Evolutionary conservation across 2,113 vertebrate species (phyloP).

Genomic region (Rhodinocichla rosea): DNA sequence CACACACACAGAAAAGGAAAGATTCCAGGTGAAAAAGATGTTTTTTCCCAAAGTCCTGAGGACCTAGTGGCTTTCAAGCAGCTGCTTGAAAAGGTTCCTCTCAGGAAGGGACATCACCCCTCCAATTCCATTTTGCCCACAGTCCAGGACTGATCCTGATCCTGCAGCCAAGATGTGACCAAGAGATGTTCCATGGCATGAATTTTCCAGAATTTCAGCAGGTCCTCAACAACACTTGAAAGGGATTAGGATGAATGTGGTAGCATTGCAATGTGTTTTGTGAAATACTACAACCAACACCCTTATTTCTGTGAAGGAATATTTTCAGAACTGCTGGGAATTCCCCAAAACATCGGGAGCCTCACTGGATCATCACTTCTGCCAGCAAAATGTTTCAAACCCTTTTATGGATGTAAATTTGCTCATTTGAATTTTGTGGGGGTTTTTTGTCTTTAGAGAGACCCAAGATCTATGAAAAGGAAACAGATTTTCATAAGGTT

Average conservation of each 20-base stretch:
- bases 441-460: conserved; percentile 67
- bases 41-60: background rate
- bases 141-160: background rate
- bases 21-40: background rate
- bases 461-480: conserved; percentile 84
- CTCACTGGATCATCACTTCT: background rate
- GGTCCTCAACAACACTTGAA: background rate
- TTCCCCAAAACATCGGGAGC: background rate
- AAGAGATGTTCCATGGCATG: background rate
- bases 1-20: background rate
- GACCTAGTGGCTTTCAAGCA: background rate
- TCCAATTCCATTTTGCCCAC: background rate
- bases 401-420: background rate
- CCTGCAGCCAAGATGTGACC: background rate
- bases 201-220: background rate
- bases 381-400: background rate
- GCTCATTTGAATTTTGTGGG: background rate
- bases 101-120: background rate
- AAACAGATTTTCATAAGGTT: conserved; percentile 58
- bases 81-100: background rate
- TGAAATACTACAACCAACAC: background rate
- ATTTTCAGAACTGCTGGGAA: background rate
- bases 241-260: background rate
- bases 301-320: background rate
- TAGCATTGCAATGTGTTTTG: background rate